These are phyloP conservation scores for Ooceraea biroi DNA, from an alignment of 1,140 invertebrate genomes.

Conservation along the genomic window DNA sequence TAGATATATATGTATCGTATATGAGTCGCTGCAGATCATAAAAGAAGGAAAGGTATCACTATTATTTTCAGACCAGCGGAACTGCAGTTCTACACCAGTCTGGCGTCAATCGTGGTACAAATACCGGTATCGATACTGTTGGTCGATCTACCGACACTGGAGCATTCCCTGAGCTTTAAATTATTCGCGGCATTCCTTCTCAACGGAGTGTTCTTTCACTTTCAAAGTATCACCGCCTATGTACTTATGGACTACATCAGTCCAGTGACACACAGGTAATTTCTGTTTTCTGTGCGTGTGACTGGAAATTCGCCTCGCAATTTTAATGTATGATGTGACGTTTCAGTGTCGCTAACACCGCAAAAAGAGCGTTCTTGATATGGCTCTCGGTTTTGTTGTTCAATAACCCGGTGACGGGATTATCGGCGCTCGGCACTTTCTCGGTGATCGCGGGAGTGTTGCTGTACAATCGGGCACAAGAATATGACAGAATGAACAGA, in stretches of 20 bases:
- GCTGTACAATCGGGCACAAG: conserved; percentile 91
- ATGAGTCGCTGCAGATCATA: not conserved
- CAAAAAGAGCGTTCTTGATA: conserved; percentile 93
- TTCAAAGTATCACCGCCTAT: conserved; percentile 95
- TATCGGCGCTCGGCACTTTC: conserved; percentile 92
- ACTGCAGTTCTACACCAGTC: conserved; percentile 94
- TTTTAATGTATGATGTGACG: conserved; percentile 23
- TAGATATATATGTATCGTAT: too few species aligned
- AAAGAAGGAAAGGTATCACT: not conserved
- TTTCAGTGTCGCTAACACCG: conserved; percentile 94
- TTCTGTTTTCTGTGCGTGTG: conserved; percentile 17
- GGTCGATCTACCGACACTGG: conserved; percentile 88
- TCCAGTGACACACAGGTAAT: conserved; percentile 94
- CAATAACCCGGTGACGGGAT: conserved; percentile 92
- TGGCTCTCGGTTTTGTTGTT: conserved; percentile 94
- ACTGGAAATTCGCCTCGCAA: not conserved
- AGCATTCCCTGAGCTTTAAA: conserved; percentile 86
- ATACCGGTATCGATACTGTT: conserved; percentile 91
- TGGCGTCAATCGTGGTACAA: conserved; percentile 93
- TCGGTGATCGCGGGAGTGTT: conserved; percentile 93
- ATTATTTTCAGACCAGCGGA: conserved; percentile 90
- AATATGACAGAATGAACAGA: conserved; percentile 85
- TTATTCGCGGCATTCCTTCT: conserved; percentile 89
- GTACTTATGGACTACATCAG: conserved; percentile 95
- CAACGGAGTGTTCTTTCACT: conserved; percentile 94